Percentiles rank a stretch among this genome's conserved stretches.
Evolutionary conservation across 1,140 invertebrate species (phyloP).

Genomic region (Drosophila neocordata): DNA sequence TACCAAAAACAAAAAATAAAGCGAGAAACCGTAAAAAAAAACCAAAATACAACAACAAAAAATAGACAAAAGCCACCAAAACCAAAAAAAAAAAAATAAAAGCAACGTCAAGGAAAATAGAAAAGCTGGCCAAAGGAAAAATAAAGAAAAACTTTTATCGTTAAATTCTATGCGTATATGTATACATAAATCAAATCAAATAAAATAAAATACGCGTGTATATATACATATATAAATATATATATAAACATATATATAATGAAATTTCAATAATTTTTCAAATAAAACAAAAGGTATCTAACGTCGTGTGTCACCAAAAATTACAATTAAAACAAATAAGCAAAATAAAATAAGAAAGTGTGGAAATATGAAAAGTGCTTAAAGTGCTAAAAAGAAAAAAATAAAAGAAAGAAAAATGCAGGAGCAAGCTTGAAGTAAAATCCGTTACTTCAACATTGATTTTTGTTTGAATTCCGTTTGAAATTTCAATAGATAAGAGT

Average conservation of each 20-base stretch:
- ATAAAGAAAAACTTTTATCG: constrained; percentile 57
- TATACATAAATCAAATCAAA: constrained; percentile 37
- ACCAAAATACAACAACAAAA: constrained; percentile 27
- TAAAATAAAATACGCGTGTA: constrained; percentile 8
- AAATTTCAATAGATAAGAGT: constrained; percentile 24
- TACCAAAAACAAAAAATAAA: constrained; percentile 50
- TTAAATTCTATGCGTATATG: constrained; percentile 54
- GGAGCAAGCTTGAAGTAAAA: constrained; percentile 4
- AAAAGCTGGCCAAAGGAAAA: constrained; percentile 26
- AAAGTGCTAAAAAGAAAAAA: constrained; percentile 23
- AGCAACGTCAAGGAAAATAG: constrained; percentile 25
- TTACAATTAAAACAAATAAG: constrained; percentile 19
- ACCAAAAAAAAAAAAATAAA: constrained; percentile 22
- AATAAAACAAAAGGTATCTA: constrained; percentile 51
- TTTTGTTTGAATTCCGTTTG: neutral
- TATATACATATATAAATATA: constrained; percentile 65
- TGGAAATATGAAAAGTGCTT: constrained; percentile 29
- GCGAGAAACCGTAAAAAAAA: constrained; percentile 35
- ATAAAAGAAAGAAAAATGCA: neutral
- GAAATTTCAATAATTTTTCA: constrained; percentile 71
- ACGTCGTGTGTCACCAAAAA: constrained; percentile 27
- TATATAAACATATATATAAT: constrained; percentile 70
- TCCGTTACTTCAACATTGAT: constrained; percentile 31
- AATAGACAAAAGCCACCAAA: constrained; percentile 44
- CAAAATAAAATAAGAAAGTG: constrained; percentile 27